Evolutionary conservation across 2,888 invertebrate genomes (phyloP), one percentile per base, ranked within the genome.

Genomic region (Drosophila birchii): DNA sequence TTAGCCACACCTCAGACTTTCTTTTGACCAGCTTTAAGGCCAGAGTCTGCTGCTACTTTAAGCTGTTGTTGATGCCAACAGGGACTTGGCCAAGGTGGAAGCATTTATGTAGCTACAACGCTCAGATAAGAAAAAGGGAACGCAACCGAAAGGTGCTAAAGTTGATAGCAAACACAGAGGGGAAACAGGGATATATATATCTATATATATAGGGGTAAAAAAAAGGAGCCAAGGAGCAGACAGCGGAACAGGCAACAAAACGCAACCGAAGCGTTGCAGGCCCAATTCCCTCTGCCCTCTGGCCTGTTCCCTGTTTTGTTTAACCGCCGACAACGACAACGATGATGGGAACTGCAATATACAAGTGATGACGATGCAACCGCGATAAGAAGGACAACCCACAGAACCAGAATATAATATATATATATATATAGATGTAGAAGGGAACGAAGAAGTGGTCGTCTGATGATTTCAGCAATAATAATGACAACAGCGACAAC

Each of bases 31-130:
- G 9, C 41, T 41, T 57, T 56, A 54, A 43, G 57, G 58, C 5
- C 26, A 26, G 26, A 26, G 26, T 26, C 26, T 26, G 26, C 5
- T 26, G 26, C 20, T 34, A 16, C 51, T 60, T 38, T 38, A 53
- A 23, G 41, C 29, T 29, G 29, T 29, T 29, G 29, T 8, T 29
- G 29, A 8, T 29, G 29, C 29, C 29, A 29, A 57, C 41, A 36
- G 16, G 11, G 20, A 41, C 68, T 36, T 20, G n/a, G 7, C 58
- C 56, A 58, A 74, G 73, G 86, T 75, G 61, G 45, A 62, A 44
- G 80, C 80, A 73, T 80, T 86, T 72, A 71, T 86, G 81, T 83
- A 62, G 68, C 84, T 63, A 81, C 84, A 87, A 79, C 69, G 61
- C 62, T 44, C 74, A 67, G 77, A 86, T 86, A 86, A 83, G 86